A percentile compares a stretch with the other conserved stretches of the same genome.
phyloP scores from a whole-genome alignment of 2,797 vertebrate species.

The Mus minutoides region DNA sequence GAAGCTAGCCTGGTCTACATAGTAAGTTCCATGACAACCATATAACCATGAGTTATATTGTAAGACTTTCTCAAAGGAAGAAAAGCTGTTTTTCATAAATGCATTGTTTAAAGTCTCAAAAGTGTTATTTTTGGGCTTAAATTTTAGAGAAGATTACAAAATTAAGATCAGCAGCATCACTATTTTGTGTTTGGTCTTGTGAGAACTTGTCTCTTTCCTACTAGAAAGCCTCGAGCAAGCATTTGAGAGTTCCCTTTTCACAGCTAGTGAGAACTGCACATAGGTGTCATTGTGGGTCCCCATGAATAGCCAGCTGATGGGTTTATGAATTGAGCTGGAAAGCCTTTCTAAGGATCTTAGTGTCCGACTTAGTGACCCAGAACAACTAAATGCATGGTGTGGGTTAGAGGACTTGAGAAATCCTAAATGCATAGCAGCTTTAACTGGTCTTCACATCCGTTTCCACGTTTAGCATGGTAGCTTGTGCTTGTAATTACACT shows the following conservation, averaged over 20 bases:
- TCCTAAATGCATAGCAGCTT: neutral
- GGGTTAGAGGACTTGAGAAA: neutral
- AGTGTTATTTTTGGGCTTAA: constrained; percentile 45
- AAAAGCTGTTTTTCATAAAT: neutral
- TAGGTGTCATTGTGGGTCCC: constrained; percentile 81
- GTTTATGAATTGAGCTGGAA: constrained; percentile 76
- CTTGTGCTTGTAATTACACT: neutral
- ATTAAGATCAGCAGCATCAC: constrained; percentile 49
- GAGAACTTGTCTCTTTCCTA: constrained; percentile 69
- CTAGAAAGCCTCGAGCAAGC: constrained; percentile 79
- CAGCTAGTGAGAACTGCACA: constrained; percentile 79
- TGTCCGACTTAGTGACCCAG: constrained; percentile 72
- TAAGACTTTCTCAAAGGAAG: neutral
- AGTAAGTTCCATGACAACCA: neutral
- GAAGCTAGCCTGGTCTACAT: neutral
- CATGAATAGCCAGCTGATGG: constrained; percentile 79
- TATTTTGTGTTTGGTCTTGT: constrained; percentile 66
- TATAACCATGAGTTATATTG: neutral
- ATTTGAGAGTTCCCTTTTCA: constrained; percentile 80
- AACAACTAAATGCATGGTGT: constrained; percentile 47
- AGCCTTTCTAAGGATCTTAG: constrained; percentile 73
- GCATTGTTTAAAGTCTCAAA: constrained; percentile 14
- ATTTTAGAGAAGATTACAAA: constrained; percentile 53
- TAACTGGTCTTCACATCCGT: neutral
- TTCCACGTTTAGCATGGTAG: neutral